phyloP scores from a whole-genome alignment of 2,888 invertebrate genomes.

The Trachelus iudaicus region DNA sequence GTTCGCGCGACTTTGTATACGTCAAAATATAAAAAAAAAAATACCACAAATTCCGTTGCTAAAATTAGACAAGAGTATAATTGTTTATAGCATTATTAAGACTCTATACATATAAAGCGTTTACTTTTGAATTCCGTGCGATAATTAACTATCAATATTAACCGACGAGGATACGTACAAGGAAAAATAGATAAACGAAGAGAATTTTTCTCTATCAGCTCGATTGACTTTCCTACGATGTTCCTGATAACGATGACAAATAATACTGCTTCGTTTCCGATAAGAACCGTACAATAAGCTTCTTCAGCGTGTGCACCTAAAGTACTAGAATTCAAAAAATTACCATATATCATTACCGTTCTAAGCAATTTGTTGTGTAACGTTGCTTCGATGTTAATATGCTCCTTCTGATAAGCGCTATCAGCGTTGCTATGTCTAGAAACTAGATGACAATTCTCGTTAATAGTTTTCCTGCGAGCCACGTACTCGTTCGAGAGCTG shows the following conservation, averaged over 20 bases:
- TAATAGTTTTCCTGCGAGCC: too few relatives aligned
- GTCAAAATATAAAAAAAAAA: not conserved
- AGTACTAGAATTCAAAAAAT: not conserved
- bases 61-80: not conserved
- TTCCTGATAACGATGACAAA: not conserved
- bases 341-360: not conserved
- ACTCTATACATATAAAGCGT: not conserved
- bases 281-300: not conserved
- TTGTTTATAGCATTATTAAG: too few relatives aligned
- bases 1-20: not conserved
- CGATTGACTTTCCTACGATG: slow-evolving; percentile 12
- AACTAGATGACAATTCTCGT: not conserved
- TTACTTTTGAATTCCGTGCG: not conserved
- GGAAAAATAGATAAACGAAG: not conserved
- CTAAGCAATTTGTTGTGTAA: not conserved
- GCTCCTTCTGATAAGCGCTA: not conserved
- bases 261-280: not conserved
- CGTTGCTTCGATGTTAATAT: not conserved
- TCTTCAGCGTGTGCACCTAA: not conserved
- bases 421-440: not conserved
- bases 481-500: too few relatives aligned
- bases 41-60: not conserved
- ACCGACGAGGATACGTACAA: not conserved
- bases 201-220: slow-evolving; percentile 1
- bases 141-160: not conserved